phyloP scores from a whole-genome alignment of 2,888 invertebrate genomes.

The Dicroscelio sp. region DNA sequence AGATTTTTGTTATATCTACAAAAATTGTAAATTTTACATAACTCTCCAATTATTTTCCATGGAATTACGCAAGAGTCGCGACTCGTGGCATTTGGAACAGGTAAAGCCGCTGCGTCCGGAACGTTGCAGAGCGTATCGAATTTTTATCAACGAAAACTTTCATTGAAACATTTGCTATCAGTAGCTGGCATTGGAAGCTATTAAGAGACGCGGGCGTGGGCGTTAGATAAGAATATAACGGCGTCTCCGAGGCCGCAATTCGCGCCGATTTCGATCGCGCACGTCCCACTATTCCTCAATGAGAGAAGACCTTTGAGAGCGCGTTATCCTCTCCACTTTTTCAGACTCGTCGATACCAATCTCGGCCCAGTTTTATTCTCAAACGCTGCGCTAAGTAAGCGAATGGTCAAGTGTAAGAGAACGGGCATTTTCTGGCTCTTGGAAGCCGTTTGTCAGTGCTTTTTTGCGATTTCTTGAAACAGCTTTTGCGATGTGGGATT shows the following conservation, averaged over 20 bases:
- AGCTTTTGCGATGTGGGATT: too few relatives aligned
- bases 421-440: neutral
- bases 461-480: too few relatives aligned
- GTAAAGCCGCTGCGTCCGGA: conserved; percentile 4
- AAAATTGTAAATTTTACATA: neutral
- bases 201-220: conserved; percentile 83
- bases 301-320: conserved; percentile 59
- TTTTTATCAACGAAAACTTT: conserved; percentile 69
- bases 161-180: conserved; percentile 77
- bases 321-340: conserved; percentile 43
- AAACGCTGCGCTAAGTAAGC: conserved; percentile 24
- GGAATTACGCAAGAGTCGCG: neutral
- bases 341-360: conserved; percentile 28
- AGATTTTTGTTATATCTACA: too few relatives aligned
- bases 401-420: neutral
- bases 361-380: conserved; percentile 34
- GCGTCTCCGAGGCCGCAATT: conserved; percentile 69
- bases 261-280: conserved; percentile 69
- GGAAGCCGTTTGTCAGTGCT: conserved; percentile 10
- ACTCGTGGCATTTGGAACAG: conserved; percentile 24
- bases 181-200: conserved; percentile 83
- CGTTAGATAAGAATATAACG: conserved; percentile 84
- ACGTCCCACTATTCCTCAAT: conserved; percentile 75
- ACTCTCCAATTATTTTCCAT: neutral
- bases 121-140: conserved; percentile 1